phyloP scores from a whole-genome alignment of 2,113 vertebrate genomes.

The Callospermophilus lateralis region DNA sequence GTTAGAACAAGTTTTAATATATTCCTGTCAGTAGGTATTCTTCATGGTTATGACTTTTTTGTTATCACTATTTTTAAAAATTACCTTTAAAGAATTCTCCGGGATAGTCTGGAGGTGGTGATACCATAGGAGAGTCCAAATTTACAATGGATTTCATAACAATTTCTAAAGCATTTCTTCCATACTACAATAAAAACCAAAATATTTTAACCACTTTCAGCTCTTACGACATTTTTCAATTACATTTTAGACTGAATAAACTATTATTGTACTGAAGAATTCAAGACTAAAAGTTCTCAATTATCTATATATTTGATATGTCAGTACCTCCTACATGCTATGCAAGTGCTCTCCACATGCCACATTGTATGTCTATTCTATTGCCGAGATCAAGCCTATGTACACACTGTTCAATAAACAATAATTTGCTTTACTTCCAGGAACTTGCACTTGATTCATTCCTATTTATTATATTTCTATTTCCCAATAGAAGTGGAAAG shows the following conservation, averaged over 20 bases:
- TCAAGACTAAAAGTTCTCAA: neutral
- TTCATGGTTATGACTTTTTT: neutral
- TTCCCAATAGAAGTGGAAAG: neutral
- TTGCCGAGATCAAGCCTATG: neutral
- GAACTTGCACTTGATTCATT: neutral
- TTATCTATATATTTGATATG: neutral
- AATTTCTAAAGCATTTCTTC: conserved; percentile 98
- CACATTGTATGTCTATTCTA: neutral
- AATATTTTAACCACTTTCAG: conserved; percentile 20
- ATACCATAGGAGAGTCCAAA: conserved; percentile 95
- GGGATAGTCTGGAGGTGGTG: conserved; percentile 94
- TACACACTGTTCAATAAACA: neutral
- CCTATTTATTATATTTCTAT: neutral
- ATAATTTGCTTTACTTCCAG: neutral
- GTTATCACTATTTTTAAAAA: neutral
- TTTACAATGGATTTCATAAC: conserved; percentile 99
- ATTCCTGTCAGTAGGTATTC: neutral
- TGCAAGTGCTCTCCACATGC: neutral
- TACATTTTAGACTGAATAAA: neutral
- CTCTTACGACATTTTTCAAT: neutral
- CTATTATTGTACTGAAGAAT: neutral
- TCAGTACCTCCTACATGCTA: neutral
- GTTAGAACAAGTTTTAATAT: neutral
- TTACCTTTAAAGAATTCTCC: conserved; percentile 99
- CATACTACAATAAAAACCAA: conserved; percentile 90